Evolutionary conservation across 2,797 vertebrate genomes (phyloP), one percentile per base, ranked within the genome.

Genomic region (Neosilurus mollespiculum): DNA sequence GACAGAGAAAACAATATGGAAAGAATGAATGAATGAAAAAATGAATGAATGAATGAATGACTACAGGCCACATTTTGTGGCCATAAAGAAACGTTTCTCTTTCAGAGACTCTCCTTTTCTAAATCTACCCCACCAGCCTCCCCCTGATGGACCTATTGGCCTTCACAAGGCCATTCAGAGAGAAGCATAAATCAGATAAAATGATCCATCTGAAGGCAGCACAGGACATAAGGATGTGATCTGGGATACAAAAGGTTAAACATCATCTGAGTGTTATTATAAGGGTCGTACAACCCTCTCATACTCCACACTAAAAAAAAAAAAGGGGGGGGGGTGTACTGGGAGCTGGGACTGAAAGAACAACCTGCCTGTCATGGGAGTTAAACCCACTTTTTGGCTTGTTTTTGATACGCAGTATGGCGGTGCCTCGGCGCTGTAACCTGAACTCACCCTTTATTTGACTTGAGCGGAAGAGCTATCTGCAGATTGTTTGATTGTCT

Each of bases 401-500:
- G 18, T 78, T 78, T 78, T 10, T 49, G 22, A 78, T 4, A 62
- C 58, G 24, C 75, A 49, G 34, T 78, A 59, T 49, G 20, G 49
- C 2, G 4, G 34, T 4, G 18, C 34, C 37, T 67, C 9, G 20
- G 66, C 1, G 4, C 37, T 6, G 34, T 69, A 69, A 8, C 34
- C 20, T n/a, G 37, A 51, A 51, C 69, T 43, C 22, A 7, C 43
- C 22, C 69, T n/a, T 71, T 71, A 71, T 71, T 53, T 72, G 70
- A 72, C 70, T 53, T 51, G n/a, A 22, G 37, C n/a, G 26, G 66
- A 81, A 51, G 61, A 34, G 66, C 59, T 1, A 11, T 18, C n/a
- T 53, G 75, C 7, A 51, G 83, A 37, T 75, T 51, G 49, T 70
- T 82, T 59, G 73, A 81, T 59, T 83, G 76, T 70, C 78, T 80